Conservation (phyloP, 1,140 invertebrate species). For the Drosophila yakuba region DNA sequence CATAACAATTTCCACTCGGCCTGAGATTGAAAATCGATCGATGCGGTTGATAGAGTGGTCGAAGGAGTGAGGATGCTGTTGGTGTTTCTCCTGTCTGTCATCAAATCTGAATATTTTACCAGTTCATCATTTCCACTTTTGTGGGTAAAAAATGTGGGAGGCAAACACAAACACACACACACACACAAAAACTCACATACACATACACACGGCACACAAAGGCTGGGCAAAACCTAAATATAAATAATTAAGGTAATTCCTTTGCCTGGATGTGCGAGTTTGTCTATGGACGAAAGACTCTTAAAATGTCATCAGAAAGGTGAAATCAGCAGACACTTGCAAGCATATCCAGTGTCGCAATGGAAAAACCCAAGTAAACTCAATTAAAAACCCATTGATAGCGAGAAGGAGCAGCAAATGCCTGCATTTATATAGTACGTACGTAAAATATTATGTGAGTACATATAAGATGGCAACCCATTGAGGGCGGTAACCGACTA, state of each 20-base stretch:
- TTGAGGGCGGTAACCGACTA: too few relatives aligned
- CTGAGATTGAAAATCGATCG: slow-evolving; percentile 51
- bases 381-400: slow-evolving; percentile 49
- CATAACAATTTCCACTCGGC: slow-evolving; percentile 41
- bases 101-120: slow-evolving; percentile 48
- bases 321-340: slow-evolving; percentile 4
- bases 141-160: too few relatives aligned
- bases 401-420: background rate
- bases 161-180: too few relatives aligned
- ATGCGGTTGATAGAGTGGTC: slow-evolving; percentile 39
- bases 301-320: slow-evolving; percentile 22
- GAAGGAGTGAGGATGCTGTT: background rate
- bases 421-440: slow-evolving; percentile 6
- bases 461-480: background rate
- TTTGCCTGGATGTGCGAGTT: background rate
- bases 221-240: slow-evolving; percentile 29
- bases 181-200: too few relatives aligned
- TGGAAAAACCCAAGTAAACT: slow-evolving; percentile 20
- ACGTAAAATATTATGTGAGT: background rate
- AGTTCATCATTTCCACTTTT: slow-evolving; percentile 46
- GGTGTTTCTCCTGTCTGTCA: slow-evolving; percentile 9
- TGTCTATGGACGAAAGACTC: background rate
- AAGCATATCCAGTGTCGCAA: slow-evolving; percentile 11
- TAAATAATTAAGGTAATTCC: slow-evolving; percentile 54
- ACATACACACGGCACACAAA: background rate